Evolutionary conservation across 2,888 invertebrate genomes (phyloP), one percentile per base, ranked within the genome.

Genomic region (Apamea sordens): DNA sequence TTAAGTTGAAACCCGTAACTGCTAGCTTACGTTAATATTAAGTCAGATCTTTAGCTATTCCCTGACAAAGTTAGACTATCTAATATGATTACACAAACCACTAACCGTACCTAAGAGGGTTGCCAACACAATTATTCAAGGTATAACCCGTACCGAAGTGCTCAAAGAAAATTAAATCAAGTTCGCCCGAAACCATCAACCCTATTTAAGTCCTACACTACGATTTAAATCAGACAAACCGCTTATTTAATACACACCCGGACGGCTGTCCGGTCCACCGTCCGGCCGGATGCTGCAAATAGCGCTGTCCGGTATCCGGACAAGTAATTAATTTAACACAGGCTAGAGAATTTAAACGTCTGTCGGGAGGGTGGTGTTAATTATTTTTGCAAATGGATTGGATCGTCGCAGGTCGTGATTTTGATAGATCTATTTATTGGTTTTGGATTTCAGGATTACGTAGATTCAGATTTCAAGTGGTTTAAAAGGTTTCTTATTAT

Each of bases 311-410:
- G 83, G 50, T 21, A 65, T 41, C 56, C 68, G 83, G 82, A 87
- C 82, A 63, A 11, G 74, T 87, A 73, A 88, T 87, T 88, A 88
- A 88, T 83, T 82, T 77, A 84, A 75, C 80, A 70, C 73, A 44
- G 50, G 56, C 79, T 73, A 74, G 73, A 73, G 80, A 80, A 84
- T 84, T 80, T 78, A 80, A 85, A 73, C 68, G 77, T 41, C 61
- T 59, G 82, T 74, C 44, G 24, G 44, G 67, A 13, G 73, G 44
- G 65, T 56, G 73, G 70, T 77, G 76, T 83, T 86, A 67, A 83
- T 88, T 88, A 86, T 79, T 83, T 65, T 76, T 70, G 61, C 65
- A 64, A 82, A 79, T 77, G 64, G 59, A 15, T 67, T 84, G 53
- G 44, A 28, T 53, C 53, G 18, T 41, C 47, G 5, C 5, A 10